phyloP scores from a whole-genome alignment of 1,140 invertebrate genomes.

The Artemia franciscana region DNA sequence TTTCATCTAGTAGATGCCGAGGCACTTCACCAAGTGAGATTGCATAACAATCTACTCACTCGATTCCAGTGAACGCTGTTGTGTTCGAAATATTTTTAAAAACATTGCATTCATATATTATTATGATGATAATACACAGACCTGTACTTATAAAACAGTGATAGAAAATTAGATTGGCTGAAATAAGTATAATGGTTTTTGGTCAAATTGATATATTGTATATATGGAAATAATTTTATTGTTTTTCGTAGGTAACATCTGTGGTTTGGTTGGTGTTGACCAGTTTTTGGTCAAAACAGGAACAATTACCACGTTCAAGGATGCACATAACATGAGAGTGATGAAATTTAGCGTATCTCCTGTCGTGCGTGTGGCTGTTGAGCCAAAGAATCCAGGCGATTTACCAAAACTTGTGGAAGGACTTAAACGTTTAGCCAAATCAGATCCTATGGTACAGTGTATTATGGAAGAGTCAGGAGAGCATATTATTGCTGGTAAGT shows the following conservation, averaged over 20 bases:
- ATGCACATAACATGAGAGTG: constrained; percentile 95
- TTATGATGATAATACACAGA: constrained; percentile 20
- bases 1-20: too few relatives aligned
- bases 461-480: constrained; percentile 99
- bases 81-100: too few relatives aligned
- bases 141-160: constrained; percentile 18
- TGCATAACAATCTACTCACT: too few relatives aligned
- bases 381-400: constrained; percentile 97
- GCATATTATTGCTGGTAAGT: constrained; percentile 67
- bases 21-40: too few relatives aligned
- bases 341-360: constrained; percentile 99
- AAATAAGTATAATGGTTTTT: constrained; percentile 11
- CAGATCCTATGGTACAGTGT: constrained; percentile 99
- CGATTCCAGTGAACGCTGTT: too few relatives aligned
- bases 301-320: constrained; percentile 95
- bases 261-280: constrained; percentile 97
- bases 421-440: constrained; percentile 92
- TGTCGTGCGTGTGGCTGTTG: constrained; percentile 96
- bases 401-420: constrained; percentile 75
- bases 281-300: constrained; percentile 98
- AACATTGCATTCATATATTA: not conserved
- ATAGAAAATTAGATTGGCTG: constrained; percentile 17
- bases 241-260: constrained; percentile 53
- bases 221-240: not conserved
- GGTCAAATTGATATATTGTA: not conserved